Conservation (phyloP, 2,888 invertebrate genomes). For the Empis stercorea region DNA sequence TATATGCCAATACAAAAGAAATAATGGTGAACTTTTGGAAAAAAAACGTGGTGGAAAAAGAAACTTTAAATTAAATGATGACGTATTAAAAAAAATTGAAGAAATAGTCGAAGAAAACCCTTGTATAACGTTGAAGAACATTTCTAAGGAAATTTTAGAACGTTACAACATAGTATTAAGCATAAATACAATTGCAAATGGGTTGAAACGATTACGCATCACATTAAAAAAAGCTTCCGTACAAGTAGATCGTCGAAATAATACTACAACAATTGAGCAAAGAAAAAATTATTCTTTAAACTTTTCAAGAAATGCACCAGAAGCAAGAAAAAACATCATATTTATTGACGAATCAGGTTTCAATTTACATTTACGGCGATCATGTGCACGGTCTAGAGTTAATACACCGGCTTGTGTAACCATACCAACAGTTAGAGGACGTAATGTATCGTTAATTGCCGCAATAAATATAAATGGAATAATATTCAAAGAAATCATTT, state of each 20-base stretch:
- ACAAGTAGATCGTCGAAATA: no score
- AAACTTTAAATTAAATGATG: conserved; percentile 3
- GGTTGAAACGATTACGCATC: conserved; percentile 1
- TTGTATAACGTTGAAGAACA: conserved; percentile 1
- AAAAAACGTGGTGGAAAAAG: conserved; percentile 4
- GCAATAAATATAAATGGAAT: neutral
- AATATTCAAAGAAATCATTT: neutral
- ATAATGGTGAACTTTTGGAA: neutral
- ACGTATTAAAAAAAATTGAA: conserved; percentile 5
- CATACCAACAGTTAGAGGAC: neutral
- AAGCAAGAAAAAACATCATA: neutral
- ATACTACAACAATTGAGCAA: no score
- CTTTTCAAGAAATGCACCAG: neutral
- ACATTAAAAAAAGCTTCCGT: neutral
- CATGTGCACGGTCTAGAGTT: neutral
- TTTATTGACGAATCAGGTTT: conserved; percentile 3
- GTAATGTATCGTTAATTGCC: neutral
- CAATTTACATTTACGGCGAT: conserved; percentile 3
- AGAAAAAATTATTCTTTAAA: no score
- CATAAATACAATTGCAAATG: conserved; percentile 1
- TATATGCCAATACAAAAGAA: no score
- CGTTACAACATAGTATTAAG: neutral
- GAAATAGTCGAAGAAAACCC: conserved; percentile 4
- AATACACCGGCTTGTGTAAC: neutral
- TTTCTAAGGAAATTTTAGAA: neutral